Evolutionary conservation across 2,797 vertebrate genomes (phyloP).

Genomic region (Paramormyrops hopkinsi): DNA sequence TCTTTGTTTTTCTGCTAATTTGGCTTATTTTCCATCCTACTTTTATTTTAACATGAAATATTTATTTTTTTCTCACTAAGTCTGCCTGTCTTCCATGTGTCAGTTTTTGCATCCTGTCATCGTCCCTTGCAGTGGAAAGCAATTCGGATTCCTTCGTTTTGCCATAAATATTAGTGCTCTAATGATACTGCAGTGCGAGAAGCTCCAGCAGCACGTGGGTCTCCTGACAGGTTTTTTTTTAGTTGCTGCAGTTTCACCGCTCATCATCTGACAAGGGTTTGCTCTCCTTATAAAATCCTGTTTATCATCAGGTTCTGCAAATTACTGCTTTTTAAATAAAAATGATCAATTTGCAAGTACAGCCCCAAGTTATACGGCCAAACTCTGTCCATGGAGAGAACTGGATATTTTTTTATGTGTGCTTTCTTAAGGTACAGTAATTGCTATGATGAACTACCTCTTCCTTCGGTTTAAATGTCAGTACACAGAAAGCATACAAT

Average conservation of each 20-base stretch:
- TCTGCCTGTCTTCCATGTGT: not conserved
- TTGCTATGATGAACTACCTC: not conserved
- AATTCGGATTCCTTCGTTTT: not conserved
- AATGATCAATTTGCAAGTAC: not conserved
- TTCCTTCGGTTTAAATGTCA: conserved; percentile 5
- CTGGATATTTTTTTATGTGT: not conserved
- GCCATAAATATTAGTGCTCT: not conserved
- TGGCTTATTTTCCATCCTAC: not conserved
- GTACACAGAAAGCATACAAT: not conserved
- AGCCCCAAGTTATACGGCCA: not conserved
- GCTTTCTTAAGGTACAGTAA: not conserved
- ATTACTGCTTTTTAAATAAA: not conserved
- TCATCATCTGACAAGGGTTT: conserved; percentile 1
- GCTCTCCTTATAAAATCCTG: conserved; percentile 4
- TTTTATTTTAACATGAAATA: not conserved
- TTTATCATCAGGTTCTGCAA: not conserved
- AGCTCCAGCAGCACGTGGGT: not conserved
- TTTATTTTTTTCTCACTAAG: not conserved
- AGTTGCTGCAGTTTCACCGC: not conserved
- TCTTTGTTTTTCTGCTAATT: not conserved
- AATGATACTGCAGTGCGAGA: not conserved
- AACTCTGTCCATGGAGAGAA: not conserved
- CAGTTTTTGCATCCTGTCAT: not conserved
- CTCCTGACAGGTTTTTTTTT: not conserved
- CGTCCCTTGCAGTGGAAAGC: not conserved